phyloP scores from a whole-genome alignment of 2,113 vertebrate species.

The Chiloscyllium plagiosum region DNA sequence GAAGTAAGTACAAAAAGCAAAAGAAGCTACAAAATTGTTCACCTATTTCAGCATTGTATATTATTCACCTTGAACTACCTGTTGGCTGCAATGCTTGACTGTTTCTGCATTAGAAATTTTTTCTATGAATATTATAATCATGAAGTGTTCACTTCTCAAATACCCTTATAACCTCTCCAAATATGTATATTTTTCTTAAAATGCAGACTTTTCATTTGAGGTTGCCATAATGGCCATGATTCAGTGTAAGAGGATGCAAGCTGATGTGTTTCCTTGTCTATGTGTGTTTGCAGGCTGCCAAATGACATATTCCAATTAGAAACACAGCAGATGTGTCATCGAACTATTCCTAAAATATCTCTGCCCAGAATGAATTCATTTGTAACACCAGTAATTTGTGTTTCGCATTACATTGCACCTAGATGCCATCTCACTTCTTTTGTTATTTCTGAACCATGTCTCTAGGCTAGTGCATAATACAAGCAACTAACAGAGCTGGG shows the following conservation, averaged over 20 bases:
- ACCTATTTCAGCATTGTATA: background rate
- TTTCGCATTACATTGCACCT: background rate
- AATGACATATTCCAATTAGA: constrained; percentile 13
- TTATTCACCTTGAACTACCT: background rate
- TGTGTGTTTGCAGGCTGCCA: background rate
- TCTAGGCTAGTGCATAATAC: background rate
- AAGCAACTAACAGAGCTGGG: background rate
- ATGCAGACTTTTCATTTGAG: background rate
- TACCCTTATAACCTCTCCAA: background rate
- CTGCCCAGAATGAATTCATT: constrained; percentile 27
- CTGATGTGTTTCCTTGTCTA: background rate
- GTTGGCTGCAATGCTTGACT: background rate
- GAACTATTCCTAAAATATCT: constrained; percentile 26
- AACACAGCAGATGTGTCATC: constrained; percentile 18
- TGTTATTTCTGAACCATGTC: background rate
- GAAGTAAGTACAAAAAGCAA: background rate
- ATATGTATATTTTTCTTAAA: background rate
- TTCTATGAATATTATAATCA: background rate
- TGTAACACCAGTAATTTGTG: background rate
- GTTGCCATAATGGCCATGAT: background rate
- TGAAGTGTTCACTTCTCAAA: background rate
- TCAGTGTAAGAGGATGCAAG: background rate
- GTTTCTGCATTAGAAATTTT: background rate
- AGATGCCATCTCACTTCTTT: constrained; percentile 1
- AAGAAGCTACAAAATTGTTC: background rate